Conservation (phyloP, 2,888 invertebrate genomes). For the Pelosia muscerda region DNA sequence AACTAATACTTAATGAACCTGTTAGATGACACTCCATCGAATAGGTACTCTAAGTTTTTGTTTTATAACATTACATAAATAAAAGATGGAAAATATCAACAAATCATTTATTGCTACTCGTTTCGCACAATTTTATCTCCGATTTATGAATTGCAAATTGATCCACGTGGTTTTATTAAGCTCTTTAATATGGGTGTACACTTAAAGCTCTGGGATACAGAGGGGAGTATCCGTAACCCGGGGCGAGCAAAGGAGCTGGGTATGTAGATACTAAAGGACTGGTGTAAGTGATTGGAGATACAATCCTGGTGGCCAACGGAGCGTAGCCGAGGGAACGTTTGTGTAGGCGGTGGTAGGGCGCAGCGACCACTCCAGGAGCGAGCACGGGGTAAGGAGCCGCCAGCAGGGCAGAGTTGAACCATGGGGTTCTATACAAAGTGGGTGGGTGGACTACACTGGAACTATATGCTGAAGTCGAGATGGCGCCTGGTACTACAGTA, state of each 20-base stretch:
- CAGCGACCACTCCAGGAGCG: conserved; percentile 79
- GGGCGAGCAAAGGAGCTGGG: conserved; percentile 44
- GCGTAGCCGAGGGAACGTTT: conserved; percentile 67
- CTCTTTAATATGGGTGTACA: conserved; percentile 41
- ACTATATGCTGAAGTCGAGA: conserved; percentile 18
- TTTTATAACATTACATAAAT: not conserved
- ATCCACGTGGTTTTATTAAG: too few relatives aligned
- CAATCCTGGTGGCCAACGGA: conserved; percentile 54
- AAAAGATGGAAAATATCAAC: not conserved
- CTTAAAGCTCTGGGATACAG: conserved; percentile 66
- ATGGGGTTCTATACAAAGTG: conserved; percentile 61
- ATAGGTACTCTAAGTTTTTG: too few relatives aligned
- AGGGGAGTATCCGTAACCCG: conserved; percentile 35
- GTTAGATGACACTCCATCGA: too few relatives aligned
- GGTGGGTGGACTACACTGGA: conserved; percentile 55
- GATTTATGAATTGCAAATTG: not conserved
- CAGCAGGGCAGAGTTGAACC: conserved; percentile 50
- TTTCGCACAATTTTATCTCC: not conserved
- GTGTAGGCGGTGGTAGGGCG: conserved; percentile 71
- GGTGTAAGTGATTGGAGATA: conserved; percentile 47
- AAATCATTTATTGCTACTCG: not conserved
- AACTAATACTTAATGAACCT: too few relatives aligned
- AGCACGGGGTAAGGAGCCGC: conserved; percentile 78
- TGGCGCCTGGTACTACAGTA: conserved; percentile 48
- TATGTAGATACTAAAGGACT: conserved; percentile 51